A percentile compares a stretch with the other conserved stretches of the same genome.
These are phyloP conservation scores for Manduca sexta DNA, from an alignment of 1,140 invertebrate genomes.

Conservation along the genomic window DNA sequence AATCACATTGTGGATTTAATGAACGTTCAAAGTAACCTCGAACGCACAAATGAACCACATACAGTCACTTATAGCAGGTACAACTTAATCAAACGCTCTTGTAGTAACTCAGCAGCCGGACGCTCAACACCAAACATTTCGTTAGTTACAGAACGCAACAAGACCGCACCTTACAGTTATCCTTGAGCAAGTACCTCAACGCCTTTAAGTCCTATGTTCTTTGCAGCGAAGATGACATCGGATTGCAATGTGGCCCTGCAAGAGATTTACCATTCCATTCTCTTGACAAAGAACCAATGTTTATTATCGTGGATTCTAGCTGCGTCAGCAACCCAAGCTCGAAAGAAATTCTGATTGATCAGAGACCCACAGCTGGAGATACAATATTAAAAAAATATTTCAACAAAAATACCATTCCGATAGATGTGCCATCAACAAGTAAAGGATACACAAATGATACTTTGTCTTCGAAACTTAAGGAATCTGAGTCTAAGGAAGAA, in stretches of 20 bases:
- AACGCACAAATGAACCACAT: slow-evolving; percentile 25
- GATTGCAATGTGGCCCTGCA: slow-evolving; percentile 17
- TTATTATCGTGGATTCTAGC: slow-evolving; percentile 31
- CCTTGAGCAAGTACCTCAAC: slow-evolving; percentile 15
- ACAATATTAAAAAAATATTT: slow-evolving; percentile 15
- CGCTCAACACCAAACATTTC: slow-evolving; percentile 24
- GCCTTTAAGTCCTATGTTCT: slow-evolving; percentile 34
- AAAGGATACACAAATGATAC: slow-evolving; percentile 18
- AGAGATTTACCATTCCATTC: slow-evolving; percentile 14
- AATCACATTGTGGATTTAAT: slow-evolving; percentile 41
- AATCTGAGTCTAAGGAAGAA: slow-evolving; percentile 29
- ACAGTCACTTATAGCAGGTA: slow-evolving; percentile 31
- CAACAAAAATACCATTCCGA: slow-evolving; percentile 19
- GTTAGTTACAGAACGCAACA: slow-evolving; percentile 24
- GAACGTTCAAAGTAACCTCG: slow-evolving; percentile 30
- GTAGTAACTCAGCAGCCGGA: slow-evolving; percentile 5
- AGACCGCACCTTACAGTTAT: slow-evolving; percentile 4
- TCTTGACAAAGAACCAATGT: slow-evolving; percentile 28
- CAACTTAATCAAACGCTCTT: slow-evolving; percentile 20
- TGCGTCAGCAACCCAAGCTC: slow-evolving; percentile 30
- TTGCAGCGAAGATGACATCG: slow-evolving; percentile 37
- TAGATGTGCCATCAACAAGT: slow-evolving; percentile 31
- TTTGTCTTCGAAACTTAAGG: not conserved
- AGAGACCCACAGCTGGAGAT: slow-evolving; percentile 13
- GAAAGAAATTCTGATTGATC: slow-evolving; percentile 29